phyloP scores from a whole-genome alignment of 2,797 vertebrate genomes.

The Gymnocypris eckloni region DNA sequence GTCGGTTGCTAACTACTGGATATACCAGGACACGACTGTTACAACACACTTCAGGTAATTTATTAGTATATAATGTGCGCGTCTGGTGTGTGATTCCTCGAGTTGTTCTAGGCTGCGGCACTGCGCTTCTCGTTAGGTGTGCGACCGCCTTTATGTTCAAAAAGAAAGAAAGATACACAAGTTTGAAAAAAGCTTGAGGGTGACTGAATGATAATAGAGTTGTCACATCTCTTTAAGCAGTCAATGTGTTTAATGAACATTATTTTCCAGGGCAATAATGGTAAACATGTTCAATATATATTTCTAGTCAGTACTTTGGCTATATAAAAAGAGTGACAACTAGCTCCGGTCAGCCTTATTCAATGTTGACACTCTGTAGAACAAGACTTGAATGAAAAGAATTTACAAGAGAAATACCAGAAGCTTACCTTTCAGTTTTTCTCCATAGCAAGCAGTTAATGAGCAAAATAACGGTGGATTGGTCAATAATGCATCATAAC shows the following conservation, averaged over 20 bases:
- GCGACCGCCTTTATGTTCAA: no score
- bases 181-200: no score
- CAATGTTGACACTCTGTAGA: background rate
- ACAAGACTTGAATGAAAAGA: background rate
- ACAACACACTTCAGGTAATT: no score
- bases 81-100: no score
- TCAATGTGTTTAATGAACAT: background rate
- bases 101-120: no score
- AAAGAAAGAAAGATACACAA: no score
- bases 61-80: no score
- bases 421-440: conserved; percentile 76
- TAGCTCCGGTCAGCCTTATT: background rate
- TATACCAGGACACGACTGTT: no score
- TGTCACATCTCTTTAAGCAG: no score
- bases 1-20: no score
- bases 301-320: background rate
- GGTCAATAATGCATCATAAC: conserved; percentile 14
- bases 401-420: conserved; percentile 21
- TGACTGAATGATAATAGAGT: no score
- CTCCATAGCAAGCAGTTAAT: conserved; percentile 77
- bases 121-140: no score
- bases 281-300: background rate
- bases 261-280: background rate
- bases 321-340: background rate
- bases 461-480: conserved; percentile 71